Percentiles rank a stretch among this genome's conserved stretches.
phyloP scores from a whole-genome alignment of 2,797 vertebrate species.

The Sciurus vulgaris region DNA sequence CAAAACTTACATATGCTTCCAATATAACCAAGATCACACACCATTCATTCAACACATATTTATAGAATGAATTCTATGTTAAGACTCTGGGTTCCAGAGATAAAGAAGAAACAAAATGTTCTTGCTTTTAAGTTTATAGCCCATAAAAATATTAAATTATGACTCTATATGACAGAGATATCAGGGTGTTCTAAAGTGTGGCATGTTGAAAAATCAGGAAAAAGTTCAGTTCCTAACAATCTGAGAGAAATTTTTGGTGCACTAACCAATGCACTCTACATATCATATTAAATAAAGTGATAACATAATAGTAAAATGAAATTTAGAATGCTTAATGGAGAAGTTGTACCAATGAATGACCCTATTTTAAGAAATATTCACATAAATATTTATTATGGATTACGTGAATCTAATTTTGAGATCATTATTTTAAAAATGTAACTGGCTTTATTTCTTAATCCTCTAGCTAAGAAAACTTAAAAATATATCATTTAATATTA shows the following conservation, averaged over 20 bases:
- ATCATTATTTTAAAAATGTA: not conserved
- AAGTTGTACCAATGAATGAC: not conserved
- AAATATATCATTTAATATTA: conserved; percentile 46
- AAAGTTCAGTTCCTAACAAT: not conserved
- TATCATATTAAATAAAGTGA: conserved; percentile 48
- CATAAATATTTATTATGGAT: conserved; percentile 62
- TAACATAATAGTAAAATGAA: conserved; percentile 26
- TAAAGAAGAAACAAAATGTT: not conserved
- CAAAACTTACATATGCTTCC: not conserved
- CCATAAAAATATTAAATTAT: not conserved
- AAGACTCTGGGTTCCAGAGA: not conserved
- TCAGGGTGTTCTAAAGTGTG: not conserved
- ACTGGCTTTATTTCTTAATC: conserved; percentile 52
- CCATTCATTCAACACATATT: not conserved
- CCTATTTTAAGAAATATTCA: conserved; percentile 34
- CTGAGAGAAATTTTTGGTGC: not conserved
- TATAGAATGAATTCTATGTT: not conserved
- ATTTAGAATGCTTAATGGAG: not conserved
- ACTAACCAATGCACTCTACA: not conserved
- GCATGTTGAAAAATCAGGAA: not conserved
- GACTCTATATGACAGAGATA: not conserved
- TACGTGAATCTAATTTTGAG: conserved; percentile 61
- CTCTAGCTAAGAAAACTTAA: conserved; percentile 31
- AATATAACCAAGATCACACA: not conserved
- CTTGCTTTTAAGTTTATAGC: not conserved